These are phyloP conservation scores for Valencia hispanica DNA, from an alignment of 2,797 vertebrate genomes.

Conservation along the genomic window DNA sequence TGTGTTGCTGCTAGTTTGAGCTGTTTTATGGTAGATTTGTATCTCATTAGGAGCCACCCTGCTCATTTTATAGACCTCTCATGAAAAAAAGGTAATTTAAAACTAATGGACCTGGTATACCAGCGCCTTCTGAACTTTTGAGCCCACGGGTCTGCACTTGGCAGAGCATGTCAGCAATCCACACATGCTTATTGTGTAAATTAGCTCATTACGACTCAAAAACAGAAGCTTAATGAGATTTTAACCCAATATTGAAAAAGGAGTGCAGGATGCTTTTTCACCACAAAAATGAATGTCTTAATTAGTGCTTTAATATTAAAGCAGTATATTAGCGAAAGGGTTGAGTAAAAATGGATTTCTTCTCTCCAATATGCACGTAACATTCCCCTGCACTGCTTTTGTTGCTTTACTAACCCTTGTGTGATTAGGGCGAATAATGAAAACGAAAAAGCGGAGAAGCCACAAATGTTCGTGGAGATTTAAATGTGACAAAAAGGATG, in stretches of 20 bases:
- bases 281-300: background rate
- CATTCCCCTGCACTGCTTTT: background rate
- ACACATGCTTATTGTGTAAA: background rate
- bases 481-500: background rate
- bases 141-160: background rate
- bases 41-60: background rate
- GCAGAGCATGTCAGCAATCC: background rate
- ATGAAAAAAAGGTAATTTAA: background rate
- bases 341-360: background rate
- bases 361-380: background rate
- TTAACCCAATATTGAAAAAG: conserved; percentile 2
- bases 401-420: background rate
- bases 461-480: background rate
- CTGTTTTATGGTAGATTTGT: background rate
- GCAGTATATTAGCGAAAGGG: background rate
- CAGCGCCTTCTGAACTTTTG: background rate
- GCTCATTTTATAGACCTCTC: background rate
- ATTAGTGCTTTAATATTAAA: background rate
- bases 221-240: background rate
- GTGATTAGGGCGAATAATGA: background rate
- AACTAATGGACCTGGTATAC: background rate
- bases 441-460: background rate
- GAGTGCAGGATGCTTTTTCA: background rate
- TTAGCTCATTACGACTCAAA: conserved; percentile 2
- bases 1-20: background rate